Base-by-base conservation (phyloP, 37 sponge, comb jelly and placozoan genomes). In the Lycopodina hypogea region DNA sequence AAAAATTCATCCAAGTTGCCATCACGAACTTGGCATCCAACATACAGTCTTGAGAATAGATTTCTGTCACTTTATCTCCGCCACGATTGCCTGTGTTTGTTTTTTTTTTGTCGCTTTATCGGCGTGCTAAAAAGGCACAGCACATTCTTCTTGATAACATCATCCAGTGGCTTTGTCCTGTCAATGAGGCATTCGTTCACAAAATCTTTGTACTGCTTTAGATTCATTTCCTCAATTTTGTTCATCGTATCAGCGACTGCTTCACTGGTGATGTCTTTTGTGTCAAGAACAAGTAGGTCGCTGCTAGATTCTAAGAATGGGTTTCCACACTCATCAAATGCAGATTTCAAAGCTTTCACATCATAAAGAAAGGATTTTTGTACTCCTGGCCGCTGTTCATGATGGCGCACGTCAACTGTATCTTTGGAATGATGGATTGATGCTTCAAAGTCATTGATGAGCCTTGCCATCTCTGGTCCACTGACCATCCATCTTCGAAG, bases 401-500 rank as follows among this genome's bases (percentile, higher is more conserved):
- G 53, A 52, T 52, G 53, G 53, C 53, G 53, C 53, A 52, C 15
- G 53, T 52, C 53, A 52, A 52, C 53, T 15, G 15, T 52, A 52
- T 52, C 53, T 15, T 52, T 52, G 53, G 53, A 52, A 52, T 52
- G 53, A 52, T 52, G 53, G 53, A 52, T 15, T 52, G 53, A 52
- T 52, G 53, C 53, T 52, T 52, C 53, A 52, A 52, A 52, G 53
- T 52, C 53, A 15, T 52, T 52, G 53, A 52, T 52, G 11, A 52
- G 53, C 53, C 53, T 52, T 52, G 53, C 53, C 53, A 52, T 52
- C 53, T 52, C 53, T 18, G 53, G 53, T 15, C 53, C 53, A 52
- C 53, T 23, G 14, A 57, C 60, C 83, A 71, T 82, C 83, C 83
- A 82, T 39, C 75, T n/a, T 23, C 74, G 74, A 24, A 73, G 29